Conservation (phyloP, 2,113 vertebrate genomes). For the Ptilonorhynchus violaceus region DNA sequence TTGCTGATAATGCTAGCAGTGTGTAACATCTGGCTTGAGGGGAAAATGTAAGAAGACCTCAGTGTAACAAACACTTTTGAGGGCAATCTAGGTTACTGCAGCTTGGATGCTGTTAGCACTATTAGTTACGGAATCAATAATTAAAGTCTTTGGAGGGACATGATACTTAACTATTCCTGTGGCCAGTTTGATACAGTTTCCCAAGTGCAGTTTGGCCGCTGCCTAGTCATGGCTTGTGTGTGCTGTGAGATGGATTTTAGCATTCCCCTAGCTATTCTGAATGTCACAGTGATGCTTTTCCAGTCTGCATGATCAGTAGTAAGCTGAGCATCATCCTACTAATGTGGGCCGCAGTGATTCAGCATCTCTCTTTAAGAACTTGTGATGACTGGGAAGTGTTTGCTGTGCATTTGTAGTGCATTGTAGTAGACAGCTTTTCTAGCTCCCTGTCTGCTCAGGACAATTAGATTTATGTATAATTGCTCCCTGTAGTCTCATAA, state of each 20-base stretch:
- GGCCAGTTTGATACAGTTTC: not conserved
- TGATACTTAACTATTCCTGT: not conserved
- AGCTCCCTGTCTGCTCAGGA: not conserved
- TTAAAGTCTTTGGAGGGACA: not conserved
- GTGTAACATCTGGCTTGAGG: not conserved
- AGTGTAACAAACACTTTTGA: not conserved
- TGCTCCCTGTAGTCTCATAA: not conserved
- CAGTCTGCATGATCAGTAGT: not conserved
- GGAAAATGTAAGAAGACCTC: not conserved
- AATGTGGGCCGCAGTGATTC: not conserved
- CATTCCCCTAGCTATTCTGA: not conserved
- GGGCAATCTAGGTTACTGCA: not conserved
- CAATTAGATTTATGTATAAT: not conserved
- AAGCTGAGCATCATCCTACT: not conserved
- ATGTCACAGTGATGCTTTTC: not conserved
- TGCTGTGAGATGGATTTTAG: not conserved
- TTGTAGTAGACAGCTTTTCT: not conserved
- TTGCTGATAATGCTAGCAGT: fast-evolving
- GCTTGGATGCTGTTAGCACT: not conserved
- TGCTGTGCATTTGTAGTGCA: not conserved
- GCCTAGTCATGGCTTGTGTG: not conserved
- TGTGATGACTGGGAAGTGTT: not conserved
- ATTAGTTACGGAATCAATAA: not conserved
- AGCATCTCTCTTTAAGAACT: not conserved
- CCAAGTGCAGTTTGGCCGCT: not conserved